Evolutionary conservation across 2,888 invertebrate genomes (phyloP).

Genomic region (Cabera pusaria): DNA sequence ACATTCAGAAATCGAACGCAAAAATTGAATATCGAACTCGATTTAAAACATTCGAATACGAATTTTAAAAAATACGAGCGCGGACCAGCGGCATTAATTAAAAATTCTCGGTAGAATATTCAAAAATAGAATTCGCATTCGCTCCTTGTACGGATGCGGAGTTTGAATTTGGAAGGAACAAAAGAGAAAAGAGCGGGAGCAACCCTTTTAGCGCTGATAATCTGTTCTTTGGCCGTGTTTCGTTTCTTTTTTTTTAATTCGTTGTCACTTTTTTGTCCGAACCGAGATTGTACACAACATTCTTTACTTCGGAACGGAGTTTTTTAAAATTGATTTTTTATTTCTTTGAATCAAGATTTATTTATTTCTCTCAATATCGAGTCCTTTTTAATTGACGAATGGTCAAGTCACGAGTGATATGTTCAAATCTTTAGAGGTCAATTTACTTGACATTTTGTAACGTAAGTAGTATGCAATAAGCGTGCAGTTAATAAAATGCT

Average conservation of each 20-base stretch:
- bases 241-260: constrained; percentile 73
- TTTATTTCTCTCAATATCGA: constrained; percentile 76
- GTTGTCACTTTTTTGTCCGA: constrained; percentile 83
- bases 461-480: constrained; percentile 12
- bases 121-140: constrained; percentile 83
- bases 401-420: constrained; percentile 72
- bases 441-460: constrained; percentile 48
- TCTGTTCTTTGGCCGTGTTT: constrained; percentile 81
- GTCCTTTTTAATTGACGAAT: constrained; percentile 79
- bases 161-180: constrained; percentile 82
- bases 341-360: constrained; percentile 59
- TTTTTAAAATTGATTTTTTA: constrained; percentile 61
- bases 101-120: constrained; percentile 84
- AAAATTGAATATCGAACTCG: constrained; percentile 82
- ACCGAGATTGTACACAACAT: constrained; percentile 82
- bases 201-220: constrained; percentile 84
- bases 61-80: constrained; percentile 80
- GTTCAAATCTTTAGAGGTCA: constrained; percentile 63
- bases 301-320: constrained; percentile 82
- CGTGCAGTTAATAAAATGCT: constrained; percentile 11
- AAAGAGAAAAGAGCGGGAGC: constrained; percentile 81
- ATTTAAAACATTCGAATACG: constrained; percentile 78
- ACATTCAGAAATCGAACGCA: constrained; percentile 78
- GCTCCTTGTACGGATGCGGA: constrained; percentile 80
- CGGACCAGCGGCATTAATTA: constrained; percentile 81